Percentiles rank a stretch among this genome's conserved stretches.
phyloP scores from a whole-genome alignment of 1,140 invertebrate genomes.

The Phymastichus coffea region DNA sequence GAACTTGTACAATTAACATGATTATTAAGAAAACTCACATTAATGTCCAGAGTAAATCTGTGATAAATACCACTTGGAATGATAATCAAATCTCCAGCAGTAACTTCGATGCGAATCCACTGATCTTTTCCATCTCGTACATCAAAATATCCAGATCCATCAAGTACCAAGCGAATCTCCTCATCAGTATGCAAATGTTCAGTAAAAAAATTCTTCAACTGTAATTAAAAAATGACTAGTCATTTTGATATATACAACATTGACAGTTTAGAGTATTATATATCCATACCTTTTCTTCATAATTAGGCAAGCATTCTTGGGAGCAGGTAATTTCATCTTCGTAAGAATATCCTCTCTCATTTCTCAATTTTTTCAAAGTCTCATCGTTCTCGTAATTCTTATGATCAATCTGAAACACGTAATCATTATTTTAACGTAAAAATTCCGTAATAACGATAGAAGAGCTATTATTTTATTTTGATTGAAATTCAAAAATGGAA shows the following conservation, averaged over 20 bases:
- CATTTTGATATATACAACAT: neutral
- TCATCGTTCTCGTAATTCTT: constrained; percentile 64
- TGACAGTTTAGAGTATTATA: neutral
- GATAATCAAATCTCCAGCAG: constrained; percentile 85
- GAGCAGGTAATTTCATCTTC: constrained; percentile 87
- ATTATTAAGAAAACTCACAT: constrained; percentile 55
- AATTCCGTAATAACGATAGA: no score
- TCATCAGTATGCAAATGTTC: constrained; percentile 98
- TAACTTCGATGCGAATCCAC: constrained; percentile 91
- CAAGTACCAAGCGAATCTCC: constrained; percentile 87
- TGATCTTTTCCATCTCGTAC: constrained; percentile 83
- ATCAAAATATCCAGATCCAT: constrained; percentile 95
- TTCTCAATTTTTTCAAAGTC: constrained; percentile 68
- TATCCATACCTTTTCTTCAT: constrained; percentile 75
- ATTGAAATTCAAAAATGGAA: no score
- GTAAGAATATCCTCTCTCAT: constrained; percentile 82
- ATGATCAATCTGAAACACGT: constrained; percentile 65
- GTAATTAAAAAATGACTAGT: constrained; percentile 19
- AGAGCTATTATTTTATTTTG: no score
- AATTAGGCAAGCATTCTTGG: constrained; percentile 80
- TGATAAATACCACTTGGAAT: constrained; percentile 97
- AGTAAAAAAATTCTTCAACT: constrained; percentile 85
- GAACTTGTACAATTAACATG: neutral
- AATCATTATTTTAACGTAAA: no score
- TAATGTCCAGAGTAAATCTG: constrained; percentile 89